Conservation (phyloP, 1,140 invertebrate genomes). For the Cyclargus thomasi region DNA sequence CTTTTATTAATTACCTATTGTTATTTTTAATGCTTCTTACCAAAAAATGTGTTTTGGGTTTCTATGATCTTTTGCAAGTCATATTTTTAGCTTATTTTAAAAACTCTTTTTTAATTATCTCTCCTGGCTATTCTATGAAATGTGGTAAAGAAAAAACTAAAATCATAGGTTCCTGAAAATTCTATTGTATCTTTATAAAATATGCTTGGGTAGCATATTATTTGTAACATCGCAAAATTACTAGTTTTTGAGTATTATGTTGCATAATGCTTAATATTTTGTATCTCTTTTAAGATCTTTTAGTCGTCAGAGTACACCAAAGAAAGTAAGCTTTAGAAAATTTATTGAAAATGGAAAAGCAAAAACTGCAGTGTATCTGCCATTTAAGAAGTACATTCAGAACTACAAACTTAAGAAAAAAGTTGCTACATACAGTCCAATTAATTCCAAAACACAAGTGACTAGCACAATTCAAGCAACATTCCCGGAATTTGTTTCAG, state of each 20-base stretch:
- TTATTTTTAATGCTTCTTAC: background rate
- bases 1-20: background rate
- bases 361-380: constrained; percentile 58
- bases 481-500: constrained; percentile 48
- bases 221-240: no score
- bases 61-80: no score
- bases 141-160: no score
- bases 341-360: constrained; percentile 63
- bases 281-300: constrained; percentile 43
- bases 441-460: constrained; percentile 53
- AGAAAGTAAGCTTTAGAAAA: constrained; percentile 64
- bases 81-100: no score
- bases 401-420: constrained; percentile 62
- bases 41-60: no score
- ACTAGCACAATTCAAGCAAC: constrained; percentile 49
- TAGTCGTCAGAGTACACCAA: constrained; percentile 63
- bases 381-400: constrained; percentile 57
- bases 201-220: no score
- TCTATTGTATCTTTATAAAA: no score
- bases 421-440: constrained; percentile 47
- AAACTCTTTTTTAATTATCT: no score
- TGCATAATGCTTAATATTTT: background rate
- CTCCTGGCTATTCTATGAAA: no score
- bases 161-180: no score
- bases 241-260: no score